Base-by-base conservation (phyloP, 1,140 invertebrate genomes). In the Lepidotrigona ventralis region DNA sequence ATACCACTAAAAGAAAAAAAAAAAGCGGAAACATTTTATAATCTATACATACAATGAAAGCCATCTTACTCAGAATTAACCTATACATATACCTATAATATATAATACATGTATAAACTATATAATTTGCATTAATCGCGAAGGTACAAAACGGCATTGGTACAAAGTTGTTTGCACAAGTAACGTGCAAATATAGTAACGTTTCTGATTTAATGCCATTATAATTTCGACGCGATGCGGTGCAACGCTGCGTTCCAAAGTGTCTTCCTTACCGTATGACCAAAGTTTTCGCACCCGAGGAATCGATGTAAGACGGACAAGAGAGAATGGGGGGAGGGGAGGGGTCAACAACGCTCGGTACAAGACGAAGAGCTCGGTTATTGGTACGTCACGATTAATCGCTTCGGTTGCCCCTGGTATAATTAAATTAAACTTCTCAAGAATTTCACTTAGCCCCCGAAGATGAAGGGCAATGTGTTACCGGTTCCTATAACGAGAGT, bases 401-500 rank as follows among this genome's bases (percentile, higher is more conserved):
- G 90, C 83, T 71, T 81, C 84, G 83, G 75, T 71, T 79, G 80
- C 73, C 70, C 83, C 87, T 81, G 78, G 86, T 91, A 89, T 90
- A 91, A 91, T 91, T 90, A 91, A 91, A 91, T 90, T 88, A 88
- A 91, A 91, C 89, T 91, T 90, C 85, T 86, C 85, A 91, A 91
- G 91, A 91, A 91, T 91, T 91, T 90, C 91, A 91, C 89, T 91
- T 91, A 91, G 81, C 83, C 39, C 56, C 33, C 69, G 79, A 74
- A 86, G 87, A 88, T 86, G 84, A 84, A 76, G 85, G 80, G 90
- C 86, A 84, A 91, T 90, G 85, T 90, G 87, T 91, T 91, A 91
- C 87, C 91, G 85, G 89, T 91, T 89, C 83, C 86, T 51, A 64
- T 56, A 86, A 74, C 73, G 77, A 78, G 75, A 83, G 69, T 69